phyloP scores from a whole-genome alignment of 2,888 invertebrate genomes.

The Hesperia comma region DNA sequence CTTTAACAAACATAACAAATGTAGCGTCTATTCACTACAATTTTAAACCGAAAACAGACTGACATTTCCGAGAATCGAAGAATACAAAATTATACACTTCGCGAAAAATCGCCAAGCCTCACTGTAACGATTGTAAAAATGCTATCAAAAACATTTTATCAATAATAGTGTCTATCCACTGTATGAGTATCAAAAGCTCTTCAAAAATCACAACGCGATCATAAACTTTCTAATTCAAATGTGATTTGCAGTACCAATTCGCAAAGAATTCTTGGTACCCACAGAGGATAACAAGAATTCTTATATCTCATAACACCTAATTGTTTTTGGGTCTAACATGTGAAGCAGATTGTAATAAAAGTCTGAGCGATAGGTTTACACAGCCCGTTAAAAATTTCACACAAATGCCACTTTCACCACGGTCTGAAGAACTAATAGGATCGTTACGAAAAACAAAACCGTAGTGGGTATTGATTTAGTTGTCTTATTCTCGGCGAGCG shows the following conservation, averaged over 20 bases:
- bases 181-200: too few relatives aligned
- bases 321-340: slow-evolving; percentile 34
- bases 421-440: slow-evolving; percentile 70
- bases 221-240: too few relatives aligned
- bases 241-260: too few relatives aligned
- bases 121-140: neutral
- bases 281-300: too few relatives aligned
- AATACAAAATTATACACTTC: neutral
- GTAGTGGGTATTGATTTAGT: slow-evolving; percentile 58
- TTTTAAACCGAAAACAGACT: neutral
- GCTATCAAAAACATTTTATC: too few relatives aligned
- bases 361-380: neutral
- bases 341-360: slow-evolving; percentile 23
- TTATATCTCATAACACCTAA: too few relatives aligned
- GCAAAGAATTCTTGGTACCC: too few relatives aligned
- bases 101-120: neutral
- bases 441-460: slow-evolving; percentile 71
- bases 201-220: too few relatives aligned
- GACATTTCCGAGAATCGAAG: slow-evolving; percentile 5
- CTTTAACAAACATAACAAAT: slow-evolving; percentile 3
- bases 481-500: slow-evolving; percentile 46
- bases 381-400: slow-evolving; percentile 42
- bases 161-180: too few relatives aligned
- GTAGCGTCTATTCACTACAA: neutral
- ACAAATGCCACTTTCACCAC: slow-evolving; percentile 71